A percentile compares a stretch with the other conserved stretches of the same genome.
phyloP scores from a whole-genome alignment of 1,140 invertebrate genomes.

The Oedothorax gibbosus region DNA sequence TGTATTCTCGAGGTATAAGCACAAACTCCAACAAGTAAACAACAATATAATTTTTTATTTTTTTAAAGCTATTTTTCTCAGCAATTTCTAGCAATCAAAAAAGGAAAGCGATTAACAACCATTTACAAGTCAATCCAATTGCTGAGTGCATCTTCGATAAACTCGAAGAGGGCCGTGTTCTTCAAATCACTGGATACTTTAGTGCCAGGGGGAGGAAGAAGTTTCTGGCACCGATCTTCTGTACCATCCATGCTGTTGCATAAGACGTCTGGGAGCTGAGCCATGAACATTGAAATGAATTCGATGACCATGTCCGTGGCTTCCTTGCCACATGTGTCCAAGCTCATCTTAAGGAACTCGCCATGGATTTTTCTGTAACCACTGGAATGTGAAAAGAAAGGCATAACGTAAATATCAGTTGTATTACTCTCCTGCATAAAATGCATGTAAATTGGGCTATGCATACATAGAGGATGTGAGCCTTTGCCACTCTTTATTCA shows the following conservation, averaged over 20 bases:
- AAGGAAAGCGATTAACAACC: too few relatives aligned
- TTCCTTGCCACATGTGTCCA: constrained; percentile 62
- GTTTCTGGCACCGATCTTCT: constrained; percentile 28
- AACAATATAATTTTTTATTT: too few relatives aligned
- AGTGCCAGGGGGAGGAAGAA: constrained; percentile 54
- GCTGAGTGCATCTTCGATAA: constrained; percentile 1
- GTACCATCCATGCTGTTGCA: constrained; percentile 58
- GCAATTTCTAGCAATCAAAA: too few relatives aligned
- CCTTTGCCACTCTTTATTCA: too few relatives aligned
- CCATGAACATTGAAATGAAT: constrained; percentile 58
- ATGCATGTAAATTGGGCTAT: too few relatives aligned
- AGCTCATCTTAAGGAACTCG: constrained; percentile 1
- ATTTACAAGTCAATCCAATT: constrained; percentile 28
- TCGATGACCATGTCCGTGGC: constrained; percentile 54
- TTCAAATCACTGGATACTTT: constrained; percentile 26
- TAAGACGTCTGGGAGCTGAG: constrained; percentile 63
- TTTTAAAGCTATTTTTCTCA: too few relatives aligned
- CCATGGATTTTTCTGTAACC: constrained; percentile 35
- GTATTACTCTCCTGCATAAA: too few relatives aligned
- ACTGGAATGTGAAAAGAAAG: not conserved
- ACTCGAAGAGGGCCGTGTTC: not conserved
- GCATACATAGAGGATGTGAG: too few relatives aligned
- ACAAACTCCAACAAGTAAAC: too few relatives aligned
- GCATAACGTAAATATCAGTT: not conserved
- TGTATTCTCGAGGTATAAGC: too few relatives aligned